phyloP scores from a whole-genome alignment of 2,888 invertebrate genomes.

The Leptarthrus brevirostris region DNA sequence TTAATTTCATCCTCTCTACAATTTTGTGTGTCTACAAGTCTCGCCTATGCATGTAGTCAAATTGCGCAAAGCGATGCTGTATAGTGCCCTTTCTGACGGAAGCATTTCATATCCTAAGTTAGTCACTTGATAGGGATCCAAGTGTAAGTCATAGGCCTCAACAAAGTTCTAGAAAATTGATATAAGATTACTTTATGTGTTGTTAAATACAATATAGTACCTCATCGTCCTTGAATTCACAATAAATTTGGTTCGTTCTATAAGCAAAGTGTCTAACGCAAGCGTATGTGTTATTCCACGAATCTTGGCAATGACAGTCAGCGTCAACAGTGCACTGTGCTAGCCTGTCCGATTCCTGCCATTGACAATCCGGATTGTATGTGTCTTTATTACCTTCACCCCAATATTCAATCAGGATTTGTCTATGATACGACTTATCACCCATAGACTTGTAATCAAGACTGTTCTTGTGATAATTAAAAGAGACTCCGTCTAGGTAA shows the following conservation, averaged over 20 bases:
- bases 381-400: slow-evolving; percentile 77
- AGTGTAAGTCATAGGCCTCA: slow-evolving; percentile 80
- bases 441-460: background rate
- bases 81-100: slow-evolving; percentile 70
- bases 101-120: slow-evolving; percentile 72
- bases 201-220: slow-evolving; percentile 60
- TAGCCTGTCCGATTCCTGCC: slow-evolving; percentile 67
- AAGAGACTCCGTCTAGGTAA: slow-evolving; percentile 75
- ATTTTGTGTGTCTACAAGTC: slow-evolving; percentile 56
- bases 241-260: slow-evolving; percentile 65
- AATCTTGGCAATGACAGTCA: slow-evolving; percentile 88
- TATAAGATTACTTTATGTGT: too few species aligned
- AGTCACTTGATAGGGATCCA: slow-evolving; percentile 78
- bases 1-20: slow-evolving; percentile 14
- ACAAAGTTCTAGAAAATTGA: slow-evolving; percentile 76
- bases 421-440: slow-evolving; percentile 65
- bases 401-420: slow-evolving; percentile 82
- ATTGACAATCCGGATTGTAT: slow-evolving; percentile 75
- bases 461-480: slow-evolving; percentile 62
- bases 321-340: slow-evolving; percentile 75
- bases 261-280: slow-evolving; percentile 78
- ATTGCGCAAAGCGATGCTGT: slow-evolving; percentile 64
- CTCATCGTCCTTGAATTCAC: slow-evolving; percentile 67
- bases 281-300: slow-evolving; percentile 83
- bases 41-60: slow-evolving; percentile 62